phyloP scores from a whole-genome alignment of 2,113 vertebrate genomes.

The Talpa occidentalis region DNA sequence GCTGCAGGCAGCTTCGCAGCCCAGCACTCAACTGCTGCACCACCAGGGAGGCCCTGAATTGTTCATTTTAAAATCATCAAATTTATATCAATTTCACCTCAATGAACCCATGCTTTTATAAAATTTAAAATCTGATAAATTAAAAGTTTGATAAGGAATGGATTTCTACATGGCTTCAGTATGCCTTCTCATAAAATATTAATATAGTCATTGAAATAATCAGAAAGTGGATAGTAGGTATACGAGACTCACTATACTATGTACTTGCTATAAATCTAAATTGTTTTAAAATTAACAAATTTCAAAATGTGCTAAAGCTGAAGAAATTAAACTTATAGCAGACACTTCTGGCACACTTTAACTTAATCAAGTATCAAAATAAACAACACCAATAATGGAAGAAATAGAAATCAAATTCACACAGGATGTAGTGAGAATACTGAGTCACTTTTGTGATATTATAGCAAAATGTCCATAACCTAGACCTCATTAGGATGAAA shows the following conservation, averaged over 20 bases:
- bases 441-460: not conserved
- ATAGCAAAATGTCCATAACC: not conserved
- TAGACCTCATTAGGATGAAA: not conserved
- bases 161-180: not conserved
- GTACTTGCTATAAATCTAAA: not conserved
- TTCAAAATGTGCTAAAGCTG: not conserved
- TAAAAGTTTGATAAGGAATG: conserved; percentile 24
- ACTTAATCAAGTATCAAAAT: conserved; percentile 8
- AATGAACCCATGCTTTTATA: not conserved
- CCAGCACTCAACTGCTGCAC: too few relatives aligned
- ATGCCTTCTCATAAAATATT: not conserved
- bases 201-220: not conserved
- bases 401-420: not conserved
- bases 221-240: not conserved
- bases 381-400: not conserved
- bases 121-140: not conserved
- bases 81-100: conserved; percentile 25
- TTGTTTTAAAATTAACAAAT: conserved; percentile 32
- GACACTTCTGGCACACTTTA: not conserved
- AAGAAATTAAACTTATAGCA: conserved; percentile 23
- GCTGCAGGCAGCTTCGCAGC: too few relatives aligned
- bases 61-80: conserved; percentile 10
- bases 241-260: not conserved
- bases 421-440: not conserved
- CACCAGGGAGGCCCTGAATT: too few relatives aligned